Evolutionary conservation across 2,113 vertebrate genomes (phyloP).

Genomic region (Capreolus pygargus): DNA sequence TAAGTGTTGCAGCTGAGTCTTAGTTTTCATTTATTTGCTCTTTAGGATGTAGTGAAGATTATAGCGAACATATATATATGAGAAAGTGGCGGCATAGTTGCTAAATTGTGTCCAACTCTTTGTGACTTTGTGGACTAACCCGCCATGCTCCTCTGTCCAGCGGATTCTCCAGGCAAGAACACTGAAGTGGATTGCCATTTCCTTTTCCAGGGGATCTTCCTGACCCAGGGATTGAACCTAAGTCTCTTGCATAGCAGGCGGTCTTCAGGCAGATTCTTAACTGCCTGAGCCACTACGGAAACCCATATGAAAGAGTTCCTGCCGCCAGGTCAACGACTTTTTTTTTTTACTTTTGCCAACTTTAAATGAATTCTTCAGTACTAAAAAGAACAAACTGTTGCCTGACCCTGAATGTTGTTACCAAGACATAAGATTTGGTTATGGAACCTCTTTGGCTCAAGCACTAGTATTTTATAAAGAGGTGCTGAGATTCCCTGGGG

Average conservation of each 20-base stretch:
- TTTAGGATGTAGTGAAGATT: neutral
- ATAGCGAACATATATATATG: neutral
- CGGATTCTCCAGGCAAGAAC: neutral
- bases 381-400: neutral
- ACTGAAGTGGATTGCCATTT: neutral
- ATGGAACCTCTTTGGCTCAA: neutral
- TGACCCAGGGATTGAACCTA: neutral
- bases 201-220: neutral
- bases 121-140: neutral
- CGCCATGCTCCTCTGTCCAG: neutral
- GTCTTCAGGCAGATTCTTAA: neutral
- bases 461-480: neutral
- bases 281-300: neutral
- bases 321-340: neutral
- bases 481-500: neutral
- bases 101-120: too few relatives aligned
- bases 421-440: neutral
- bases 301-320: neutral
- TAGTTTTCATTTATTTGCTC: neutral
- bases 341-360: neutral
- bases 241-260: neutral
- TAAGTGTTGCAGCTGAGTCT: neutral
- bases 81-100: neutral
- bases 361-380: neutral
- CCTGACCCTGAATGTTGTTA: neutral